Evolutionary conservation across 2,888 invertebrate genomes (phyloP), one percentile per base, ranked within the genome.

Genomic region (Pristionchus maxplancki): DNA sequence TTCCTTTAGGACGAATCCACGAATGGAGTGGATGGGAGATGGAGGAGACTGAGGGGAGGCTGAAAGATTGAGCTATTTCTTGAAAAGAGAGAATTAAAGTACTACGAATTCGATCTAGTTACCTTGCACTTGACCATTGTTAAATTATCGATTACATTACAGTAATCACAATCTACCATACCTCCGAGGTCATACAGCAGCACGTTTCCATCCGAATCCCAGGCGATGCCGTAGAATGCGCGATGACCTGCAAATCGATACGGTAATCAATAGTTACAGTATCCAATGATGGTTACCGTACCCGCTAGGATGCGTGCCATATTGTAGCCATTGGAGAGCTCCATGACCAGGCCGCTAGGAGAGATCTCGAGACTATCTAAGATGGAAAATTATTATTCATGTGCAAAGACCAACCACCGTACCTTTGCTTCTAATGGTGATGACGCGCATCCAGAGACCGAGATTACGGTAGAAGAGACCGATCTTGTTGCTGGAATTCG

Each of bases 141-240:
- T n/a, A n/a, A n/a, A n/a, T n/a, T n/a, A n/a, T n/a, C n/a, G n/a
- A n/a, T n/a, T n/a, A n/a, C n/a, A n/a, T n/a, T n/a, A n/a, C n/a
- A n/a, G n/a, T n/a, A n/a, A n/a, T n/a, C n/a, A n/a, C n/a, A n/a
- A n/a, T 37, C 6, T 44, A 74, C 40, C 40, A 34, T 74, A 84
- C 84, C 62, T 84, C 84, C 84, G 58, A 84, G 84, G 20, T 84
- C 84, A 34, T 84, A 84, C 58, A 84, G 11, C 31, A 24, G 40
- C 11, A 84, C 37, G 37, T 84, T 44, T 58, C 84, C 84, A 15
- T 84, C 84, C 13, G 37, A 37, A 62, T 84, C 48, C 84, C 84
- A 84, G 3, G 62, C 84, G n/a, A 40, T 37, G 13, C 58, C 84
- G 58, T 62, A 62, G 62, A 62, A 84, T 11, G 34, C 58, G 17